Percentiles rank a stretch among this genome's conserved stretches.
phyloP scores from a whole-genome alignment of 2,888 invertebrate genomes.

The Xiphydria camelus region DNA sequence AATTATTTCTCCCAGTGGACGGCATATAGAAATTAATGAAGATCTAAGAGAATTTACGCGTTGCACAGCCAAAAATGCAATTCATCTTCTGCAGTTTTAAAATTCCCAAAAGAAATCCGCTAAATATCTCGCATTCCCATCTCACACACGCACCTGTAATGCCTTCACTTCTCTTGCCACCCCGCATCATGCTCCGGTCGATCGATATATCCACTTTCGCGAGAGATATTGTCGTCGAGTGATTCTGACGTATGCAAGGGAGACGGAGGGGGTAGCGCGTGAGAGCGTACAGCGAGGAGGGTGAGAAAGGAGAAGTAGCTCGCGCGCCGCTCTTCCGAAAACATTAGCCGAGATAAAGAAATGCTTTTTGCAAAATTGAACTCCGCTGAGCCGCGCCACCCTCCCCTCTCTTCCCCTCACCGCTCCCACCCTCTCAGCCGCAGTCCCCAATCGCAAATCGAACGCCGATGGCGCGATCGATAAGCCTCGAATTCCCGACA shows the following conservation, averaged over 20 bases:
- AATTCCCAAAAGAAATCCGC: no score
- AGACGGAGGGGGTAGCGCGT: background rate
- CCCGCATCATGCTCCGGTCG: no score
- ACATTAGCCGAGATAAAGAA: constrained; percentile 17
- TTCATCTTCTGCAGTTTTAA: no score
- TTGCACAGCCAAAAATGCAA: no score
- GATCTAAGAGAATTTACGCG: no score
- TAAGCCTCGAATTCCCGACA: background rate
- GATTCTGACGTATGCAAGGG: constrained; percentile 9
- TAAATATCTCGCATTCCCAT: no score
- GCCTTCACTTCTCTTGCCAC: no score
- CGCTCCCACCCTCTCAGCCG: background rate
- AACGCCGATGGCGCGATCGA: background rate
- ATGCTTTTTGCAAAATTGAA: constrained; percentile 18
- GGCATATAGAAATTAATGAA: no score
- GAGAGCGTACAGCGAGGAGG: background rate
- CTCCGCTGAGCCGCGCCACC: constrained; percentile 14
- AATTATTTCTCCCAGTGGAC: no score
- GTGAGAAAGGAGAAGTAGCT: background rate
- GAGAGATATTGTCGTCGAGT: constrained; percentile 3
- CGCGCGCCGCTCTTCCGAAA: constrained; percentile 6
- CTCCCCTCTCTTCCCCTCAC: background rate
- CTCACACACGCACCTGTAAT: no score
- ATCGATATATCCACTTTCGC: background rate
- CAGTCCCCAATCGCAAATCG: constrained; percentile 3